These are phyloP conservation scores for Conistra vaccinii DNA, from an alignment of 2,888 invertebrate species.

Conservation along the genomic window DNA sequence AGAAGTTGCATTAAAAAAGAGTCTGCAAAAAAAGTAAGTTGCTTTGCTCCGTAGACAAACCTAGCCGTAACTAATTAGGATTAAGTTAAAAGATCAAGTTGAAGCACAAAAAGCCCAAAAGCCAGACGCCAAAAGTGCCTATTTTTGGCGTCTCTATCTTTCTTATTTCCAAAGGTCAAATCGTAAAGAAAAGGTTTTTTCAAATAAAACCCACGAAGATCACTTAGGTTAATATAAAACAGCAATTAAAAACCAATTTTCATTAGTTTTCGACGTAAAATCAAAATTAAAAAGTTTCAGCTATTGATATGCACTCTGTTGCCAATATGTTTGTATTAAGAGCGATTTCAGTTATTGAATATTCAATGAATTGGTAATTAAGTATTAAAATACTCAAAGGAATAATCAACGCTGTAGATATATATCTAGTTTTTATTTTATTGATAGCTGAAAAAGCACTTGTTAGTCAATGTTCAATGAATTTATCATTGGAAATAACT, in stretches of 20 bases:
- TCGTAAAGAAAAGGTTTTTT: slow-evolving; percentile 8
- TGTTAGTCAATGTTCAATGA: background rate
- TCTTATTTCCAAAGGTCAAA: background rate
- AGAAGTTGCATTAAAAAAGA: too few relatives aligned
- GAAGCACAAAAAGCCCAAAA: background rate
- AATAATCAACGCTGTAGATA: background rate
- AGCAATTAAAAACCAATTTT: slow-evolving; percentile 18
- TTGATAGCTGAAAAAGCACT: background rate
- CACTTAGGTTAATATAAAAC: slow-evolving; percentile 1
- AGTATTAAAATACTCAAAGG: background rate
- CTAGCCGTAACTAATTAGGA: background rate
- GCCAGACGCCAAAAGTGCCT: background rate
- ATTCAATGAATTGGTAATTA: slow-evolving; percentile 7
- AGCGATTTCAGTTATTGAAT: background rate
- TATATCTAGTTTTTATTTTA: background rate
- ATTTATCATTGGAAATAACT: background rate
- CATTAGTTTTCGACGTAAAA: slow-evolving; percentile 1
- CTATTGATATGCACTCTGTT: background rate
- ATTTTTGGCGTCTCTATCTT: background rate
- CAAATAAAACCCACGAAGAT: slow-evolving; percentile 1
- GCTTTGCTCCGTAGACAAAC: background rate
- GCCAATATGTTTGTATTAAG: background rate
- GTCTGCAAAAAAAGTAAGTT: background rate
- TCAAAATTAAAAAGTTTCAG: background rate
- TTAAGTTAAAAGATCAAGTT: background rate